phyloP scores from a whole-genome alignment of 2,888 invertebrate species.

The Lypha dubia region DNA sequence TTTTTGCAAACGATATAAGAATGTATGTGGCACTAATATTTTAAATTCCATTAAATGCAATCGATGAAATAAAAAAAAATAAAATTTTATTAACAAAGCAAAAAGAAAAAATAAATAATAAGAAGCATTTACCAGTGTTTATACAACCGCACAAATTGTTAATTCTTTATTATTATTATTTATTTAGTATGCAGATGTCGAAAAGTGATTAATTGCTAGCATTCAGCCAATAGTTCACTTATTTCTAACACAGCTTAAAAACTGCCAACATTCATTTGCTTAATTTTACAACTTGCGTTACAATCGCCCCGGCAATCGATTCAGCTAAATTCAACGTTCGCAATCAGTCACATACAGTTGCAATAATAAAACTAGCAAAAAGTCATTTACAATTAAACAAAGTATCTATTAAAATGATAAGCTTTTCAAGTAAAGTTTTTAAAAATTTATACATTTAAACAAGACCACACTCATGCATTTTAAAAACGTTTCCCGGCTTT shows the following conservation, averaged over 20 bases:
- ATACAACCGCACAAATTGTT: conserved; percentile 54
- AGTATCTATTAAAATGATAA: conserved; percentile 62
- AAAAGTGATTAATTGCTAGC: conserved; percentile 69
- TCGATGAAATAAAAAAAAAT: conserved; percentile 12
- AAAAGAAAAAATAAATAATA: conserved; percentile 51
- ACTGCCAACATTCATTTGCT: conserved; percentile 29
- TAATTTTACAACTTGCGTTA: conserved; percentile 15
- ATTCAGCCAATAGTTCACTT: conserved; percentile 59
- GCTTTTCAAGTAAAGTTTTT: conserved; percentile 40
- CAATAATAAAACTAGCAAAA: conserved; percentile 33
- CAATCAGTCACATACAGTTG: conserved; percentile 69
- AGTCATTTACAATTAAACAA: conserved; percentile 63
- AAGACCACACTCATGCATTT: background rate
- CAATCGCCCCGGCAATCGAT: conserved; percentile 35
- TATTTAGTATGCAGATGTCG: conserved; percentile 69
- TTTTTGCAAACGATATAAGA: background rate
- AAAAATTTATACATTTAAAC: background rate
- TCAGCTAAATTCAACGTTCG: conserved; percentile 54
- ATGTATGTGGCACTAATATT: conserved; percentile 10
- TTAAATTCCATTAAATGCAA: conserved; percentile 23
- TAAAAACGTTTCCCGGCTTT: background rate
- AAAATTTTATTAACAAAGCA: conserved; percentile 19
- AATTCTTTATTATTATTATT: conserved; percentile 51
- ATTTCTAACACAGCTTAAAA: conserved; percentile 23
- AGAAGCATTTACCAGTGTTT: conserved; percentile 67